A percentile compares a stretch with the other conserved stretches of the same genome.
Evolutionary conservation across 1,140 invertebrate genomes (phyloP).

Genomic region (Oppia nitens): DNA sequence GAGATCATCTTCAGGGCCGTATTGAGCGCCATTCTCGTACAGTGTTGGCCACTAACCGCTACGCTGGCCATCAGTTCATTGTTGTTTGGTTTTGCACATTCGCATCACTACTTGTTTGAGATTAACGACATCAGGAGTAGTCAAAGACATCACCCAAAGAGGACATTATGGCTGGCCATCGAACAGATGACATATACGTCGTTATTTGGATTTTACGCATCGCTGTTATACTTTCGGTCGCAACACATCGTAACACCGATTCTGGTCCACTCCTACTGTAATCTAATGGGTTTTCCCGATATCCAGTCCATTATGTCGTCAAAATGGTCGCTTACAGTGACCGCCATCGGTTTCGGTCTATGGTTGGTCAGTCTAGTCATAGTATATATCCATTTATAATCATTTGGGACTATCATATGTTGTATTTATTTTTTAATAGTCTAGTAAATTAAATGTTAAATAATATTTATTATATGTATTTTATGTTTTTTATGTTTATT

Average conservation of each 20-base stretch:
- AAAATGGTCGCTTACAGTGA: background rate
- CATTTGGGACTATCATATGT: too few species aligned
- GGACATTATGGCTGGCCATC: background rate
- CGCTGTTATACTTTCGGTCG: background rate
- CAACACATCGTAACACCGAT: conserved; percentile 1
- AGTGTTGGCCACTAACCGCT: conserved; percentile 1
- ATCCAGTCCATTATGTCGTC: background rate
- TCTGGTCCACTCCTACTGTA: conserved; percentile 7
- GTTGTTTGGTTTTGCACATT: conserved; percentile 4
- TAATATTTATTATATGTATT: too few species aligned
- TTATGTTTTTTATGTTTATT: too few species aligned
- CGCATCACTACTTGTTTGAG: background rate
- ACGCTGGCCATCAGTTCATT: background rate
- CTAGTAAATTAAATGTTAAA: too few species aligned
- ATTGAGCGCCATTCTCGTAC: background rate
- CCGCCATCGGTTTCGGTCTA: background rate
- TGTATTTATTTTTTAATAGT: too few species aligned
- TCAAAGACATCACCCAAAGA: background rate
- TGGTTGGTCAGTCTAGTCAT: background rate
- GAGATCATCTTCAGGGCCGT: conserved; percentile 9
- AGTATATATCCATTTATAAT: background rate
- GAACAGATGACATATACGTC: conserved; percentile 5
- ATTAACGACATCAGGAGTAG: background rate
- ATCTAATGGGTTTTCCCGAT: conserved; percentile 7
- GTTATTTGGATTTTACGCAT: conserved; percentile 4